A percentile compares a stretch with the other conserved stretches of the same genome.
Conservation (phyloP, 1,140 invertebrate species). For the Elymnias hypermnestra region DNA sequence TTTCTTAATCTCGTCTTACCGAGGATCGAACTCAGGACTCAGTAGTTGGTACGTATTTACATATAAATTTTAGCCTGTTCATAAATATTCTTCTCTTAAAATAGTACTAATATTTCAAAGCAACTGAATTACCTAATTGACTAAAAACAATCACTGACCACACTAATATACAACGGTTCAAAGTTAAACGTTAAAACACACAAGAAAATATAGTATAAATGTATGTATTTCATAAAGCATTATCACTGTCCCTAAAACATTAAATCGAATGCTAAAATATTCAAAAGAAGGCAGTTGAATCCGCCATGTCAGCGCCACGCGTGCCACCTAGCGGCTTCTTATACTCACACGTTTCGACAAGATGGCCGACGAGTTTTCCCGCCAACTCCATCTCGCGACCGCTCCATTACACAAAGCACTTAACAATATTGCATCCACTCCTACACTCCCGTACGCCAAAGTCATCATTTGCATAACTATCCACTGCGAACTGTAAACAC, state of each 20-base stretch:
- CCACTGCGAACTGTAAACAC: conserved; percentile 27
- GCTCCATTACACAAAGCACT: conserved; percentile 20
- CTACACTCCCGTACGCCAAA: conserved; percentile 11
- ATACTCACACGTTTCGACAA: conserved; percentile 50
- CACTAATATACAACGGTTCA: too few species aligned
- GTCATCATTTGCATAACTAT: conserved; percentile 25
- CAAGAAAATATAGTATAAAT: not conserved
- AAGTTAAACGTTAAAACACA: not conserved
- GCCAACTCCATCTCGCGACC: conserved; percentile 26
- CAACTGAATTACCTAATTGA: too few species aligned
- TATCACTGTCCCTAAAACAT: not conserved
- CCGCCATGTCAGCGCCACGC: conserved; percentile 62
- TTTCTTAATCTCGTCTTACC: too few species aligned
- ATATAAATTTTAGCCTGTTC: too few species aligned
- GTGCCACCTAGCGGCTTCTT: conserved; percentile 57
- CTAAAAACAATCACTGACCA: too few species aligned
- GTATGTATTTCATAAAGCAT: not conserved
- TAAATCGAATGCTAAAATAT: conserved; percentile 59
- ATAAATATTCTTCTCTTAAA: too few species aligned
- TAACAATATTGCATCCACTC: conserved; percentile 16
- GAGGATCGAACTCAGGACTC: too few species aligned
- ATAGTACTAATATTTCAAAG: too few species aligned
- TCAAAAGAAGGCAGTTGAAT: conserved; percentile 39
- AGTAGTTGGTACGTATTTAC: too few species aligned
- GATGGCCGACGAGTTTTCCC: conserved; percentile 43